These are phyloP conservation scores for Dendrophyllia cribrosa DNA, from an alignment of 64 coral and sea anemone genomes.

Conservation along the genomic window DNA sequence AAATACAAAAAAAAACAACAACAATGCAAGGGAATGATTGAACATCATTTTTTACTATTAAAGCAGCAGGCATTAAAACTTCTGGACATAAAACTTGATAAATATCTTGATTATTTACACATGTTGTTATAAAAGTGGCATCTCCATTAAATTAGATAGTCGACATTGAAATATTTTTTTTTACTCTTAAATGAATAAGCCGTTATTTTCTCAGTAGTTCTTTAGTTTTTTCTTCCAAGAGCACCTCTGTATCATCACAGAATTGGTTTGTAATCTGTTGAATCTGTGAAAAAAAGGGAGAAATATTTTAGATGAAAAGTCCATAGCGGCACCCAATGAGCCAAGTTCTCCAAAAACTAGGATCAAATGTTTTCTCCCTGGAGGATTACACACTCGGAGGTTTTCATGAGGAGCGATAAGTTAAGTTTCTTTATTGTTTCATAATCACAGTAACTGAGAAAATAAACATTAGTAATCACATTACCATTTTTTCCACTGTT, in stretches of 20 bases:
- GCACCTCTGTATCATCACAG: conserved; percentile 66
- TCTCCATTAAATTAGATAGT: neutral
- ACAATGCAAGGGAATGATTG: too few species aligned
- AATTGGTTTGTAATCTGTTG: conserved; percentile 70
- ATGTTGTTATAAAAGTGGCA: too few species aligned
- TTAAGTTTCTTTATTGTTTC: too few species aligned
- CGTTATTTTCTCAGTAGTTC: conserved; percentile 68
- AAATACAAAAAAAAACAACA: too few species aligned
- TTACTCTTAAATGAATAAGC: neutral
- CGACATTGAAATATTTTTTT: neutral
- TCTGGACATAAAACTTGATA: neutral
- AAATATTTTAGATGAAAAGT: neutral
- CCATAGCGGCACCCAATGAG: too few species aligned
- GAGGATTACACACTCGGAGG: too few species aligned
- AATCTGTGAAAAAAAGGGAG: conserved; percentile 25
- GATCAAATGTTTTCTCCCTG: too few species aligned
- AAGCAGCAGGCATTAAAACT: too few species aligned
- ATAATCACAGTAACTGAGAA: neutral
- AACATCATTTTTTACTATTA: too few species aligned
- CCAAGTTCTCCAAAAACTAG: too few species aligned
- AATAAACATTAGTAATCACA: neutral
- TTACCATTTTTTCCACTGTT: conserved; percentile 92
- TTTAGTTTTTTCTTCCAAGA: conserved; percentile 73
- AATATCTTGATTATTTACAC: too few species aligned
- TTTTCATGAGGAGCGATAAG: too few species aligned